Base-by-base conservation (phyloP, 2,888 invertebrate species). In the Parasteatoda lunata region DNA sequence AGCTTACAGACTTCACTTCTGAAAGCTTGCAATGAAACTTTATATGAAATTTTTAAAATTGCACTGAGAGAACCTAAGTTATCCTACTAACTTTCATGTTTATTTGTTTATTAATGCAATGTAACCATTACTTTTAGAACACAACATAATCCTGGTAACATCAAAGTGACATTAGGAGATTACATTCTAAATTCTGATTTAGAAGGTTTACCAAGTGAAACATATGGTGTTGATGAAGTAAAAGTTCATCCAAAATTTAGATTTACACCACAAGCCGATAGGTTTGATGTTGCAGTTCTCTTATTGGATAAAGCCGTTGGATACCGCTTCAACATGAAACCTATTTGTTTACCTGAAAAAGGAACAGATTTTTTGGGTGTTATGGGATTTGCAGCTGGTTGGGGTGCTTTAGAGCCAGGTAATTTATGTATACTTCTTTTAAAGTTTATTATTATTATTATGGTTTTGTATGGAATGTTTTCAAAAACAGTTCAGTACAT, bases 131-230 rank as follows among this genome's bases (percentile, higher is more conserved):
- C 76, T 77, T 77, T 15, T 49, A 90, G 89, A 86, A 89, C 90
- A 15, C 90, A 90, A 66, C 89, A 90, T 75, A 90, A 89, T 69
- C 96, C 97, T 0, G 94, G 96, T 78, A 97, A 97, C 93, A 97
- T 97, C 9, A 96, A 97, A 90, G 97, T 97, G 78, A 97, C 97
- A 0, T 93, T 96, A 0, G 96, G 97, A 3, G 97, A 97, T 92
- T 97, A 97, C 93, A 97, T 97, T 90, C 97, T 97, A 91, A 97
- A 97, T 92, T 97, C 97, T 0, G 97, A 97, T 0, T 95, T 96
- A 4, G 97, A 97, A 91, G 96, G 97, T 0, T 93, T 97, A 84
- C 97, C 97, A 0, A 97, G 97, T 0, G 97, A 97, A 91, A 97
- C 97, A 0, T 97, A 97, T 91, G 97, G 97, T 51, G 97, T 97